These are phyloP conservation scores for Ctenodactylus gundi DNA, from an alignment of 2,113 vertebrate species.

Conservation along the genomic window DNA sequence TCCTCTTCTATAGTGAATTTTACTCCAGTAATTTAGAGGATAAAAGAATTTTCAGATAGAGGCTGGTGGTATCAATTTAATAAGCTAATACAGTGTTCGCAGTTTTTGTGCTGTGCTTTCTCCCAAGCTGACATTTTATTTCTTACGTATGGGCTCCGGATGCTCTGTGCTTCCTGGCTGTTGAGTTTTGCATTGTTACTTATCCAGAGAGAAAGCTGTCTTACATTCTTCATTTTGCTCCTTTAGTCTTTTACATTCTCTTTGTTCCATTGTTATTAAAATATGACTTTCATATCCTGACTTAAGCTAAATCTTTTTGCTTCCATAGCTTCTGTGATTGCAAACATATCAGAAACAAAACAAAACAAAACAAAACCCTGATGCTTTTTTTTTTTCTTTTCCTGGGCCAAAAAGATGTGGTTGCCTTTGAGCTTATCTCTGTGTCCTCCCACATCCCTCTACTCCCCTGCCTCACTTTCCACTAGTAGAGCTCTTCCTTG, in stretches of 20 bases:
- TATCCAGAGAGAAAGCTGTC: background rate
- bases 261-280: background rate
- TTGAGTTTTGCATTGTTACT: background rate
- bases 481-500: background rate
- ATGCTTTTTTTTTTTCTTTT: background rate
- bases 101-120: background rate
- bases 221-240: background rate
- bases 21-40: background rate
- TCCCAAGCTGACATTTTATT: background rate
- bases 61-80: background rate
- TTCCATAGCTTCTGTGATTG: background rate
- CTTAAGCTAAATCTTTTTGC: background rate
- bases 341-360: too few species aligned
- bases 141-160: background rate
- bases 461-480: background rate
- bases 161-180: background rate
- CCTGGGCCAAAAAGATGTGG: background rate
- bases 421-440: background rate
- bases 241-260: background rate
- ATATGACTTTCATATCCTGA: background rate
- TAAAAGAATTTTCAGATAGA: background rate
- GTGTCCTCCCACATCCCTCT: background rate
- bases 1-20: background rate
- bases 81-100: background rate
- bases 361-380: too few species aligned